Evolutionary conservation across 2,888 invertebrate genomes (phyloP), one percentile per base, ranked within the genome.

Genomic region (Stenodera caucasica): DNA sequence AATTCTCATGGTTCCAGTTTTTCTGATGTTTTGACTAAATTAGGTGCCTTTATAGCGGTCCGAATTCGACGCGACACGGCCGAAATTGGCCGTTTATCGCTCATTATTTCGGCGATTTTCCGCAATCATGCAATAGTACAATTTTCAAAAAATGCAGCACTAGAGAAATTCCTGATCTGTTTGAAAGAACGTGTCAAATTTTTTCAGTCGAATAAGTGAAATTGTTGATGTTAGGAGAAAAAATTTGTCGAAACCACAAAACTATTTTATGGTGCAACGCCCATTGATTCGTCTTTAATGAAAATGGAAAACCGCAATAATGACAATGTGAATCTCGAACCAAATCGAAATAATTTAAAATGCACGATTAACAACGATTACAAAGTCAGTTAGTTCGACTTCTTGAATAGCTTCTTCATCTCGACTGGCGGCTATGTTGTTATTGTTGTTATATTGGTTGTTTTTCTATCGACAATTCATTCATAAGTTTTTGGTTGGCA

Each of bases 301-400:
- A 63, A 65, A n/a, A n/a, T n/a, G n/a, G 60, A 60, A 62, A 57
- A 57, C 37, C 51, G n/a, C n/a, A 37, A 40, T 15, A 57, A 55
- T 63, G 66, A 67, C 66, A 65, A 65, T 64, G 68, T 59, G 64
- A 62, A 59, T 65, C 61, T 32, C 49, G 66, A 70, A 67, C 69
- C 69, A 67, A 67, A 68, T 55, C 70, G 66, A 72, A 69, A 37
- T 70, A 65, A 71, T 71, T 68, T 69, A 60, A 67, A 70, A 71
- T 68, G 69, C 71, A 70, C 68, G 70, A 69, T 65, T 67, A 68
- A 59, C 60, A 55, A 58, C 67, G 65, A 65, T 68, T 68, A 64
- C 63, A 60, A 37, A 59, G 57, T 55, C 45, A 45, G 21, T 45
- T 45, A 45, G 45, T 37, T 37, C 53, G 23, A 37, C 61, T 51